A percentile compares a stretch with the other conserved stretches of the same genome.
These are phyloP conservation scores for zebrafish (Danio rerio) DNA, from an alignment of 2,113 vertebrate species.

Conservation along the genomic window DNA sequence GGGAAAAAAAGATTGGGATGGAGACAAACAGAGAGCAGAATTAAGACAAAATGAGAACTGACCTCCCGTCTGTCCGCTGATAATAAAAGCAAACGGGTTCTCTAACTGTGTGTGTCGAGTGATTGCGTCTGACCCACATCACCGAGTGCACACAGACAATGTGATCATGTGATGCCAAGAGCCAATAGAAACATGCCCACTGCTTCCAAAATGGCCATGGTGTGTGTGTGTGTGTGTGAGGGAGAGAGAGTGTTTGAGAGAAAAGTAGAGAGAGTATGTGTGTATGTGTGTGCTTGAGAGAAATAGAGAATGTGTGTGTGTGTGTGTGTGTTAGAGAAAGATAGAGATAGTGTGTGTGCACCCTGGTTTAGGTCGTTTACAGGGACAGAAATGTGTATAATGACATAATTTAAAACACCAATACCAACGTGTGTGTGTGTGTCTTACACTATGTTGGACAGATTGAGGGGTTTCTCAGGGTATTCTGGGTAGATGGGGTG, in stretches of 20 bases:
- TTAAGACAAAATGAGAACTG: not conserved
- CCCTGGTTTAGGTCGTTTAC: too few relatives aligned
- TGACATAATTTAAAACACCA: too few relatives aligned
- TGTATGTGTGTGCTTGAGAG: not conserved
- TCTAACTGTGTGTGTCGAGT: slow-evolving; percentile 6
- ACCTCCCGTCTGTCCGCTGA: slow-evolving; percentile 4
- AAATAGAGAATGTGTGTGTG: too few relatives aligned
- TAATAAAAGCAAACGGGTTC: slow-evolving; percentile 10
- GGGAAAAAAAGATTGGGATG: not conserved
- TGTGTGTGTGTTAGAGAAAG: not conserved
- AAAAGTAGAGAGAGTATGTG: not conserved
- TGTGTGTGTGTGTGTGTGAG: not conserved
- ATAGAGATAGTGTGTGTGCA: too few relatives aligned
- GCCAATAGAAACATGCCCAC: slow-evolving; percentile 59
- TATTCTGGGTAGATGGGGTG: slow-evolving; percentile 92
- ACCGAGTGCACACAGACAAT: slow-evolving; percentile 73
- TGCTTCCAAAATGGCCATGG: not conserved
- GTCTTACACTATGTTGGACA: slow-evolving; percentile 89
- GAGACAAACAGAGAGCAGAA: not conserved
- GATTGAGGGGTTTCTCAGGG: slow-evolving; percentile 90
- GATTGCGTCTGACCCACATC: slow-evolving; percentile 22
- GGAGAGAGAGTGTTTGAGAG: too few relatives aligned
- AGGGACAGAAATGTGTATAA: too few relatives aligned
- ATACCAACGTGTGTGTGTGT: not conserved
- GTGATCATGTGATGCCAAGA: slow-evolving; percentile 62